A percentile compares a stretch with the other conserved stretches of the same genome.
phyloP scores from a whole-genome alignment of 1,140 invertebrate species.

The Drosophila leontia region DNA sequence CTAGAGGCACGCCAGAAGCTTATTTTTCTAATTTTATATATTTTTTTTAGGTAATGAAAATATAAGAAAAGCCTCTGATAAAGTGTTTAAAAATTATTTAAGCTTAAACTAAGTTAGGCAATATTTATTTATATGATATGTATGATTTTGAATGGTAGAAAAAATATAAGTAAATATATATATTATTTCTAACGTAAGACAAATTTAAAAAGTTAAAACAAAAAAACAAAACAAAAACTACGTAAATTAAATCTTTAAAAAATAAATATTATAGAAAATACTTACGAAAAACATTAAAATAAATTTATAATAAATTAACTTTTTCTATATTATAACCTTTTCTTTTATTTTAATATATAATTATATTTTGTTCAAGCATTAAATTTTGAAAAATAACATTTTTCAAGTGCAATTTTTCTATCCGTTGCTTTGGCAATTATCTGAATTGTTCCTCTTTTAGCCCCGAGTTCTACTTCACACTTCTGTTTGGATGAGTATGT shows the following conservation, averaged over 20 bases:
- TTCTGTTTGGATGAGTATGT: constrained; percentile 1
- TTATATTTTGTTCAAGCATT: not conserved
- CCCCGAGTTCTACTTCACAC: constrained; percentile 32
- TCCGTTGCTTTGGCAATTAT: constrained; percentile 13
- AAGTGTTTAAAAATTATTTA: no score
- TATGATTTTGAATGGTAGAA: not conserved
- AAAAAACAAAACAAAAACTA: no score
- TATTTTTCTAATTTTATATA: not conserved
- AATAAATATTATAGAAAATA: no score
- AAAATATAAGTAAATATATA: no score
- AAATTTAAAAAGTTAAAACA: no score
- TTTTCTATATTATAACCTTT: no score
- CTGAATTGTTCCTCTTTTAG: constrained; percentile 1
- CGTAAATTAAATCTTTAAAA: no score
- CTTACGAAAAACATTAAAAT: no score
- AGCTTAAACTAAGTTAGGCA: no score
- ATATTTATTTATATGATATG: not conserved
- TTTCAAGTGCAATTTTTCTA: constrained; percentile 6
- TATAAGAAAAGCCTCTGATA: not conserved
- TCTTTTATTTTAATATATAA: not conserved
- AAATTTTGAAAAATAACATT: not conserved
- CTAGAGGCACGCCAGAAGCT: not conserved
- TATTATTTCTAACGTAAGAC: no score
- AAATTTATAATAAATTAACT: no score
- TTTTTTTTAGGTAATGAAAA: not conserved